Percentiles rank a stretch among this genome's conserved stretches.
phyloP scores from a whole-genome alignment of 53 echinoderm and acorn worm genomes.

The Holothuria leucospilota region DNA sequence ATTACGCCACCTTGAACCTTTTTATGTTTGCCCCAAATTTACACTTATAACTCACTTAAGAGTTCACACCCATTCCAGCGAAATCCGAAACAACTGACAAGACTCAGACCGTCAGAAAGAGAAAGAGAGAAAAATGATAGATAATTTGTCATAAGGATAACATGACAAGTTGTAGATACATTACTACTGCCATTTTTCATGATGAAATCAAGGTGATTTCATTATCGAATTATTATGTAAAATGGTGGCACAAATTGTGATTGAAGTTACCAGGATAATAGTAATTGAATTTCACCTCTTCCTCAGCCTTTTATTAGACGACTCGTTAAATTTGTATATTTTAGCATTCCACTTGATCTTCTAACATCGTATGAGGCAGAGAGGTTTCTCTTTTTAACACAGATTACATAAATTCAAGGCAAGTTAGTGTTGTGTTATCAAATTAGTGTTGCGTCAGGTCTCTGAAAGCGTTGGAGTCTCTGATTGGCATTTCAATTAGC shows the following conservation, averaged over 20 bases:
- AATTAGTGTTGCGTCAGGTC: background rate
- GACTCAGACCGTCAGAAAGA: no score
- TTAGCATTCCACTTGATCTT: background rate
- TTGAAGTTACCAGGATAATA: conserved; percentile 38
- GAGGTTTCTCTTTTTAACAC: conserved; percentile 14
- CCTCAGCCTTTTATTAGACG: conserved; percentile 8
- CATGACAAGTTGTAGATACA: conserved; percentile 36
- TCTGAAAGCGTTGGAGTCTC: background rate
- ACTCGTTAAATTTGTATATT: no score
- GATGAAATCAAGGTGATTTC: conserved; percentile 36
- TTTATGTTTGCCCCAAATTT: conserved; percentile 36
- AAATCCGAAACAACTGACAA: no score
- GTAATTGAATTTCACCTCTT: conserved; percentile 28
- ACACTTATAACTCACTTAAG: conserved; percentile 18
- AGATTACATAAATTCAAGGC: conserved; percentile 21
- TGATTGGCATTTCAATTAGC: no score
- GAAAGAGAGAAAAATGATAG: conserved; percentile 7
- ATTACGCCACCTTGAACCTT: conserved; percentile 46
- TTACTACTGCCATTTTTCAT: background rate
- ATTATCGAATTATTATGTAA: conserved; percentile 43
- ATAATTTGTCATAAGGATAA: conserved; percentile 27
- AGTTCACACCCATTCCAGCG: no score
- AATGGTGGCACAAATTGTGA: conserved; percentile 44
- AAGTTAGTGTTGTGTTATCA: conserved; percentile 1
- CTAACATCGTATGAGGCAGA: background rate